Conservation (phyloP, 2,797 vertebrate species). For the Anguilla pacifica region DNA sequence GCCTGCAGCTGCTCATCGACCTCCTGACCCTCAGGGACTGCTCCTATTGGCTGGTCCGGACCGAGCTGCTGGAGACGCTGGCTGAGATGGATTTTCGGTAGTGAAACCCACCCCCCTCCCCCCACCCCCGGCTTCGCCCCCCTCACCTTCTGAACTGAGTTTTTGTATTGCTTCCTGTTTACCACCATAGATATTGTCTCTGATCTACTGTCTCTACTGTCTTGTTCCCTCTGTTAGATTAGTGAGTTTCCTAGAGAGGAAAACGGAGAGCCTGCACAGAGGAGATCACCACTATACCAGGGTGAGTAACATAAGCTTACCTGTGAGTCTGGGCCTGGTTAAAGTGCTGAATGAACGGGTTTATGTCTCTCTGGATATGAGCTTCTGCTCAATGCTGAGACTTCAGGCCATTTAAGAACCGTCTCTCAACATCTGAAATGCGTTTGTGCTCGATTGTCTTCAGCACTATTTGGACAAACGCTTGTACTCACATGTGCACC, state of each 20-base stretch:
- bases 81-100: conserved; percentile 95
- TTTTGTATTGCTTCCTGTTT: neutral
- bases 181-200: neutral
- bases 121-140: too few relatives aligned
- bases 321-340: neutral
- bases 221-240: conserved; percentile 68
- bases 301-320: conserved; percentile 67
- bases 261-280: conserved; percentile 82
- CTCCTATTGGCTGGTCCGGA: conserved; percentile 95
- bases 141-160: neutral
- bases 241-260: conserved; percentile 88
- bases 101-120: conserved; percentile 2
- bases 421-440: neutral
- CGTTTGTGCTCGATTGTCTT: neutral
- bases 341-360: neutral
- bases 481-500: neutral
- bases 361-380: neutral
- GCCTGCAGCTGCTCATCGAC: conserved; percentile 87
- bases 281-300: conserved; percentile 91
- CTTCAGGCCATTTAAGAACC: neutral
- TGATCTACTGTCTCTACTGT: neutral
- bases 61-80: conserved; percentile 91
- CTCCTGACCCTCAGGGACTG: conserved; percentile 84
- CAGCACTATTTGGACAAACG: neutral
- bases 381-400: neutral